Conservation (phyloP, 2,888 invertebrate genomes). For the Rambutsinella grinnellia region DNA sequence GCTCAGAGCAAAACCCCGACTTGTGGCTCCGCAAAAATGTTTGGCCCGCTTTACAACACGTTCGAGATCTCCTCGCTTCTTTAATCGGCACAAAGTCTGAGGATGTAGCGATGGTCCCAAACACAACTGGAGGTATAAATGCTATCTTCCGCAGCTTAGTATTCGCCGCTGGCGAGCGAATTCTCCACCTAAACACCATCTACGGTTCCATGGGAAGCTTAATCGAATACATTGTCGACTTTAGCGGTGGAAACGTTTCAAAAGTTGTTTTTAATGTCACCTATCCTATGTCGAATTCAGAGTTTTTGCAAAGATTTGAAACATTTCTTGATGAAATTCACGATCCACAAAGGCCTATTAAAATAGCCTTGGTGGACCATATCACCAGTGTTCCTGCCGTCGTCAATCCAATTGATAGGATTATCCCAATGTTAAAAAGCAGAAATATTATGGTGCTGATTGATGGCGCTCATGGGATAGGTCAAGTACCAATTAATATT, state of each 20-base stretch:
- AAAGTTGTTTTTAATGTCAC: conserved; percentile 39
- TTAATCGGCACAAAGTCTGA: conserved; percentile 38
- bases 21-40: conserved; percentile 58
- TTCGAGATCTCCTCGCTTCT: conserved; percentile 38
- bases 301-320: conserved; percentile 39
- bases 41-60: conserved; percentile 22
- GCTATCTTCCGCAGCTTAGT: conserved; percentile 54
- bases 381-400: conserved; percentile 51
- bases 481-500: conserved; percentile 56
- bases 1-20: conserved; percentile 54
- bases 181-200: conserved; percentile 53
- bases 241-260: conserved; percentile 33
- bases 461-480: conserved; percentile 62
- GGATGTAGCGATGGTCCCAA: conserved; percentile 52
- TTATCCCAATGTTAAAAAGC: conserved; percentile 53
- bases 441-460: conserved; percentile 49
- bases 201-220: conserved; percentile 52
- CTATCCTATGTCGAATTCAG: conserved; percentile 53
- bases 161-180: conserved; percentile 45
- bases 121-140: conserved; percentile 54
- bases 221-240: conserved; percentile 46
- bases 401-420: conserved; percentile 47
- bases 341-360: conserved; percentile 33
- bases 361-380: conserved; percentile 46
- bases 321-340: conserved; percentile 30